Base-by-base conservation (phyloP, 37 sponge, comb jelly and placozoan genomes). In the Haliclona indistincta region DNA sequence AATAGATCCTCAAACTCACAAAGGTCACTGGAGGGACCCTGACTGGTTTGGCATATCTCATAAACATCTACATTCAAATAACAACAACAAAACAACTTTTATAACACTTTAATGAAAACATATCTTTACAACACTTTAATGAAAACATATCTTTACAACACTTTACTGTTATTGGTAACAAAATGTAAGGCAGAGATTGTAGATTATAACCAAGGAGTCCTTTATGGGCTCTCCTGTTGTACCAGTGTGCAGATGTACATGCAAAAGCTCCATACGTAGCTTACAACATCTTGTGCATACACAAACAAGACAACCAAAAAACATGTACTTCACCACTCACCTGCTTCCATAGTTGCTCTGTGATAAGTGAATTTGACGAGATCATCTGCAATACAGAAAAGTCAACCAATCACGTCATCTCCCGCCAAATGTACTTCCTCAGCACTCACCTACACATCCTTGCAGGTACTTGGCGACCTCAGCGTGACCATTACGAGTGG, bases 311-410 rank as follows among this genome's bases (percentile, higher is more conserved):
- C n/a, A n/a, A n/a, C n/a, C n/a, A n/a, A n/a, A n/a, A n/a, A n/a
- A n/a, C n/a, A n/a, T n/a, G n/a, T n/a, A n/a, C n/a, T n/a, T n/a
- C n/a, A n/a, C n/a, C n/a, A n/a, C n/a, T 61, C 53, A 84, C 85
- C 75, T 45, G 71, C 53, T 41, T 84, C 85, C 65, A 77, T 61
- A 20, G 64, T 64, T 55, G 79, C 86, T 67, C 86, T 51, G 1
- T 72, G 66, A 40, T 64, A 55, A 1, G n/a, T 54, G 30, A 68
- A 38, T 30, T 39, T 55, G 13, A 22, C 40, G 15, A 56, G 41
- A 54, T 78, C 86, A 78, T 56, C 79, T 73, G 41, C n/a, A n/a
- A n/a, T n/a, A n/a, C n/a, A 83, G n/a, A 7, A 65, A 44, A 49
- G 26, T 66, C 10, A 66, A 4, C 6, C 4, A 47, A 54, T 47